Evolutionary conservation across 2,888 invertebrate genomes (phyloP), one percentile per base, ranked within the genome.

Genomic region (Leucophenga maculata): DNA sequence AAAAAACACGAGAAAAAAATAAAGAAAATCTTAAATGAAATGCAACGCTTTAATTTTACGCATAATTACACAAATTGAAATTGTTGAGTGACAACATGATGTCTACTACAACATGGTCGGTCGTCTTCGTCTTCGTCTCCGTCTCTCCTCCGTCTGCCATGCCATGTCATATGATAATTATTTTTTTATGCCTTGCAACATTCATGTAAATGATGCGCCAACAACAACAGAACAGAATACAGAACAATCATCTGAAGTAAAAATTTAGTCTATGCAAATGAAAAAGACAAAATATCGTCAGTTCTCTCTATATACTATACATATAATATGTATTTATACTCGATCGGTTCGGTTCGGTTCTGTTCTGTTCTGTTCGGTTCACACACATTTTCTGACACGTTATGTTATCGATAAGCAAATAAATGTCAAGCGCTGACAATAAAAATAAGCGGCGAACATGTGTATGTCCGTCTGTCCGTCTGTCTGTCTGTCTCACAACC

Each of bases 11-110:
- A 39, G 48, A 20, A 44, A 11, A 11, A 39, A 78, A 77, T 78
- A 73, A 80, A 78, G 74, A 69, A 70, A 71, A 70, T 69, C 70
- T 69, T 72, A 81, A 81, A 81, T 81, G 81, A 79, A 74, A 78
- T 83, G 83, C 77, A 76, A 69, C 79, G 79, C 78, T 84, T 84
- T 85, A 84, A 84, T 84, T 85, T 85, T 84, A 81, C 76, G 84
- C 84, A 84, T 76, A 82, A 84, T 84, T 85, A 82, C 79, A 74
- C 77, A 78, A 80, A 83, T 79, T 79, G 76, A 80, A 80, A 82
- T 82, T 80, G 82, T 73, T 75, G 82, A 78, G 79, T 57, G 32
- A 32, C 22, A 48, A 48, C 22, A 14, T 67, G 59, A 14, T 67
- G 59, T 11, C 48, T 14, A 70, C 52, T 71, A 57, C 60, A 6